Evolutionary conservation across 2,797 vertebrate genomes (phyloP), one percentile per base, ranked within the genome.

Genomic region (Microtus californicus): DNA sequence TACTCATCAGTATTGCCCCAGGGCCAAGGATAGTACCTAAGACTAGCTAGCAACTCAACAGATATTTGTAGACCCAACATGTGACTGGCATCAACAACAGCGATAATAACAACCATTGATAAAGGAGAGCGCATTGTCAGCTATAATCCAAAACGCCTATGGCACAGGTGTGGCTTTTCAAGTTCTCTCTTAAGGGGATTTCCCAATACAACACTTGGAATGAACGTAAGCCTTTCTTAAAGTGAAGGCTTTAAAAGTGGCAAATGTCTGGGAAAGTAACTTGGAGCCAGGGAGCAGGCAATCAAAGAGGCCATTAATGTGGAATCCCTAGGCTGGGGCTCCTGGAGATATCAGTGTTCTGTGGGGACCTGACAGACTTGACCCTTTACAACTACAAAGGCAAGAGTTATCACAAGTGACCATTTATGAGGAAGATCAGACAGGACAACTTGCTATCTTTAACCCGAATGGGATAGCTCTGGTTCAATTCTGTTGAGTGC

Each of bases 211-310:
- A 56, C 1, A 45, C 0, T 0, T 48, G 71, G 67, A 23, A 48
- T 77, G 90, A 92, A 90, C 14, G 25, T 73, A 89, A 93, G n/a
- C 7, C 48, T 82, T 86, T 59, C 79, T 87, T 89, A 56, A 76
- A 82, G 43, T 0, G 9, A 77, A 94, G 63, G 59, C 14, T 73
- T 90, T 92, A 48, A 69, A 29, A 74, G 74, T 34, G 86, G 79
- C 40, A 54, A 25, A 17, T 25, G 34, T 78, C 86, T 89, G 6
- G 25, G 71, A 86, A 67, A 91, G 73, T 76, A 73, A 23, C 25
- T 78, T 87, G 78, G 67, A 91, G 80, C 23, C 31, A 56, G 11
- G 77, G 81, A 59, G 13, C 27, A 59, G 83, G 65, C 9, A 31
- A 37, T 4, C 34, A 8, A 79, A 82, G 74, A 4, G 87, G 82